Evolutionary conservation across 2,797 vertebrate genomes (phyloP).

Genomic region (Antennarius maculatus): DNA sequence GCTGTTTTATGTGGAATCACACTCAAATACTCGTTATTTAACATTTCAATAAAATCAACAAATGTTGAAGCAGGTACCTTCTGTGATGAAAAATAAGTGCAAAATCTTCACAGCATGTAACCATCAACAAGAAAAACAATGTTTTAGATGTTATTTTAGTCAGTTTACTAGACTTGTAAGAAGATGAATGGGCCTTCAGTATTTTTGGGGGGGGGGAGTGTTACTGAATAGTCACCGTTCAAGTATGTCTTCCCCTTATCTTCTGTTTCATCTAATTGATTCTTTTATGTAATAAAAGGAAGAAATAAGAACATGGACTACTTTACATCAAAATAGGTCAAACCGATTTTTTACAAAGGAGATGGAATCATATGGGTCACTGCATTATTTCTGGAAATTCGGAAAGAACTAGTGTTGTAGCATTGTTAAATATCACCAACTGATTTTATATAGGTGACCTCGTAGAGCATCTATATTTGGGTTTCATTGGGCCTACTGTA

Average conservation of each 20-base stretch:
- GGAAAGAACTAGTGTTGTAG: slow-evolving; percentile 70
- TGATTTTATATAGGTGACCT: slow-evolving; percentile 83
- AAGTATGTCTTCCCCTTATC: slow-evolving; percentile 15
- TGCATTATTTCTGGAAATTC: slow-evolving; percentile 83
- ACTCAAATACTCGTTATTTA: neutral
- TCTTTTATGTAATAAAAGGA: slow-evolving; percentile 62
- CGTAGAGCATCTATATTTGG: slow-evolving; percentile 79
- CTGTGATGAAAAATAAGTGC: neutral
- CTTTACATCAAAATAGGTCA: slow-evolving; percentile 83
- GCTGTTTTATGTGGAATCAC: neutral
- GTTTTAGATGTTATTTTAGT: neutral
- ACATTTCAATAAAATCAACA: slow-evolving; percentile 12
- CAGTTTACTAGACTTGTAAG: neutral
- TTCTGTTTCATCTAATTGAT: slow-evolving; percentile 44
- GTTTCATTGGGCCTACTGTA: slow-evolving; percentile 48
- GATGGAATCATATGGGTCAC: slow-evolving; percentile 82
- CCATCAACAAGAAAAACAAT: neutral
- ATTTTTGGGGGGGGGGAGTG: neutral
- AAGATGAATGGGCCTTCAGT: neutral
- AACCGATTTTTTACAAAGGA: slow-evolving; percentile 75
- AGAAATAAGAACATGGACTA: slow-evolving; percentile 77
- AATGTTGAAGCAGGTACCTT: neutral
- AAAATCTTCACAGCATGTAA: no score
- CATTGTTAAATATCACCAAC: slow-evolving; percentile 78
- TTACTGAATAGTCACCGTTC: slow-evolving; percentile 1